These are phyloP conservation scores for Ischnura elegans DNA, from an alignment of 2,888 invertebrate species.

Conservation along the genomic window DNA sequence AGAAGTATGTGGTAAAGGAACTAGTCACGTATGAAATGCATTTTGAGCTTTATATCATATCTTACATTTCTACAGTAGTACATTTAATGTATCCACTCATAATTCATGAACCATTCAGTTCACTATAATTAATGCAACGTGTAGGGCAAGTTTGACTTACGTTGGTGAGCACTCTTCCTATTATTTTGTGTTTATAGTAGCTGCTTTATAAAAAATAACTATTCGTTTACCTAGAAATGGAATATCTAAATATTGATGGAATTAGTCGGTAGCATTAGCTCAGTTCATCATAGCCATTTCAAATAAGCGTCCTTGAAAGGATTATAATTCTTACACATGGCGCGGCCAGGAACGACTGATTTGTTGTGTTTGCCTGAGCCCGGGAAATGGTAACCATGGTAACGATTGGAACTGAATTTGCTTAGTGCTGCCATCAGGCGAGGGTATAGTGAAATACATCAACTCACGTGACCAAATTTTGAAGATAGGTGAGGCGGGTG, in stretches of 20 bases:
- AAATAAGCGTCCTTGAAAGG: background rate
- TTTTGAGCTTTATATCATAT: no score
- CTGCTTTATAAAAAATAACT: no score
- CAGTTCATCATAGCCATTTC: background rate
- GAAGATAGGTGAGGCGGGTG: constrained; percentile 37
- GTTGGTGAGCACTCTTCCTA: no score
- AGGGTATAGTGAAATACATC: background rate
- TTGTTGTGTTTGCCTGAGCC: background rate
- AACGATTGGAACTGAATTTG: background rate
- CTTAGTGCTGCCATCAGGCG: constrained; percentile 10
- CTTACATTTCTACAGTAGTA: no score
- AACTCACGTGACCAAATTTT: constrained; percentile 46
- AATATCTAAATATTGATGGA: background rate
- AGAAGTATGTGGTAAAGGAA: no score
- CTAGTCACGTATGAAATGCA: no score
- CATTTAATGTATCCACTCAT: no score
- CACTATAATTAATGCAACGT: no score
- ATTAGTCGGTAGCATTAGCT: background rate
- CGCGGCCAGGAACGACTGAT: background rate
- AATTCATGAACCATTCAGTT: no score
- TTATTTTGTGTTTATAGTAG: no score
- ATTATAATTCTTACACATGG: background rate
- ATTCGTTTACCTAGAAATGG: background rate
- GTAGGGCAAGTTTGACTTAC: no score
- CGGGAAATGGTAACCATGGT: constrained; percentile 25